Base-by-base conservation (phyloP, 2,797 vertebrate genomes). In the Alosa sapidissima region DNA sequence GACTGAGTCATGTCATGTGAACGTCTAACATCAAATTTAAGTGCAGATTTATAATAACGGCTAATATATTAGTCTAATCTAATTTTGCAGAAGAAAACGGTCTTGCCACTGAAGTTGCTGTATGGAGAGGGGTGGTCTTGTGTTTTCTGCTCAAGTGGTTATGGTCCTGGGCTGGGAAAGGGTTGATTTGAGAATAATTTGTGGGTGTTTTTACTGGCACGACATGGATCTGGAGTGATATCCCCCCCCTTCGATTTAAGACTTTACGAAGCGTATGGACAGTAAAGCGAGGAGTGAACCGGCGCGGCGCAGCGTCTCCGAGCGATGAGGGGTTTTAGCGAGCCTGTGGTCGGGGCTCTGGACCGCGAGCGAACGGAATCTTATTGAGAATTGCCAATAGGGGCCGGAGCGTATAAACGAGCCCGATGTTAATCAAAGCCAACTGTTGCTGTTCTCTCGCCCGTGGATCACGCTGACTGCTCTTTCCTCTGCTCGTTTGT, bases 401-500 rank as follows among this genome's bases (percentile, higher is more conserved):
- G 58, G 72, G 72, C 72, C 41, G 41, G 72, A n/a, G 41, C 1
- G 72, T 2, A 16, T 16, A 21, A 47, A 9, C 41, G 36, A 78
- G 5, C 72, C 5, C 72, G 3, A 21, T 47, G 72, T 8, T 47
- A 78, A 78, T 78, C 36, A 19, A 78, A 78, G 72, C 72, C 72
- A 78, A 78, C 72, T 78, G 72, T 78, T 84, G 16, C 24, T 72
- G 75, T 83, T 81, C 0, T 58, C 7, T 83, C 68, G 62, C 8
- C 33, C 85, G 9, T 47, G 0, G 62, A 72, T 41, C 65, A 36
- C 28, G 5, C 62, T 68, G 62, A 68, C 65, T 6, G 33, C 11
- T 72, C 65, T 72, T 36, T 72, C 65, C 28, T 33, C 65, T 41
- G 13, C 65, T 72, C 11, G 65, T 72, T 72, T 36, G 33, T 72